Conservation (phyloP, 2,888 invertebrate species). For the Phlogophora meticulosa region DNA sequence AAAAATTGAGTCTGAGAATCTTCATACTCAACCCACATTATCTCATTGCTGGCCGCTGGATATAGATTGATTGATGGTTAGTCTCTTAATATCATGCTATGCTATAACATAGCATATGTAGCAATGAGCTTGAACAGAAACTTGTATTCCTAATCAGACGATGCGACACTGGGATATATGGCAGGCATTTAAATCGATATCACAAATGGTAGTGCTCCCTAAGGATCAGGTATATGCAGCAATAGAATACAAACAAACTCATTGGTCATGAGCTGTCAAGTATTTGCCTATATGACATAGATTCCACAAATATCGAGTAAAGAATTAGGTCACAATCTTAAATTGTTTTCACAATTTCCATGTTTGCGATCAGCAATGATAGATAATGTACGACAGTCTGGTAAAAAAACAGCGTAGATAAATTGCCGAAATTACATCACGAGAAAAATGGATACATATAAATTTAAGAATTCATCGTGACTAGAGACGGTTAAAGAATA, state of each 20-base stretch:
- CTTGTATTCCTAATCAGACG: conserved; percentile 1
- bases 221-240: conserved; percentile 20
- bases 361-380: conserved; percentile 20
- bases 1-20: conserved; percentile 44
- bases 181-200: conserved; percentile 29
- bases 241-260: conserved; percentile 40
- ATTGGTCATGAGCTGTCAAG: conserved; percentile 8
- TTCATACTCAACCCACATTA: conserved; percentile 38
- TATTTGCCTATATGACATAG: conserved; percentile 6
- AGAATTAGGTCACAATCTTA: conserved; percentile 17
- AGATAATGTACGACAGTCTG: conserved; percentile 16
- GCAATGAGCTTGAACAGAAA: conserved; percentile 17
- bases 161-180: background rate
- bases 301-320: conserved; percentile 20
- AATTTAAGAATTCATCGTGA: conserved; percentile 36
- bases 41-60: conserved; percentile 29
- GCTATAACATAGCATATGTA: too few relatives aligned
- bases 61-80: conserved; percentile 33
- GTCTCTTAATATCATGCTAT: conserved; percentile 25
- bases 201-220: conserved; percentile 31
- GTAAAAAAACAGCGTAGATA: conserved; percentile 23
- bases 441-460: conserved; percentile 26
- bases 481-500: conserved; percentile 21
- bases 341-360: conserved; percentile 21
- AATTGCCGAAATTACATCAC: conserved; percentile 32